phyloP scores from a whole-genome alignment of 2,797 vertebrate species.

The Lophotriccus pileatus region DNA sequence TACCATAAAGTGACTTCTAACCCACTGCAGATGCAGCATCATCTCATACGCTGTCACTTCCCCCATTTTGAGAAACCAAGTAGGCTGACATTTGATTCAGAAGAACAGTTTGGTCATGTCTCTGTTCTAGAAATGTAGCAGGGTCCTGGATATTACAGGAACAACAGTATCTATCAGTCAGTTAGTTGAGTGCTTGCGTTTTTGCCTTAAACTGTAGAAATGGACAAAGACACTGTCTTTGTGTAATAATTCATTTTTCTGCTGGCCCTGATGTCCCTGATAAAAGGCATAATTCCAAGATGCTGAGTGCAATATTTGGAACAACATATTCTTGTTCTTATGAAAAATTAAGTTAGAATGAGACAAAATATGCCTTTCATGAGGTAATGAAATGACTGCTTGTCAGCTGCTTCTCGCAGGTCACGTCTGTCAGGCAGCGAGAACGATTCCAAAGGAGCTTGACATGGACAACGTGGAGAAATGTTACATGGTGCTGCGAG shows the following conservation, averaged over 20 bases:
- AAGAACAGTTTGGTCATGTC: not conserved
- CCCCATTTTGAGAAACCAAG: not conserved
- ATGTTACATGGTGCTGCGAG: rapidly evolving
- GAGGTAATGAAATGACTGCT: not conserved
- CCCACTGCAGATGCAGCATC: not conserved
- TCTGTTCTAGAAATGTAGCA: not conserved
- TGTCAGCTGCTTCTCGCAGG: not conserved
- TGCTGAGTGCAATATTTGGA: not conserved
- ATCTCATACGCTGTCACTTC: not conserved
- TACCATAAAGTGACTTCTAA: not conserved
- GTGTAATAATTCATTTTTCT: not conserved
- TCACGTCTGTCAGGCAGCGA: not conserved
- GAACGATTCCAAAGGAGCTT: not conserved
- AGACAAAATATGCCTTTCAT: not conserved
- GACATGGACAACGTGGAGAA: not conserved
- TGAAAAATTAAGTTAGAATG: not conserved
- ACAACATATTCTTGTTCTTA: not conserved
- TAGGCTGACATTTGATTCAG: not conserved
- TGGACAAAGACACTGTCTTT: not conserved
- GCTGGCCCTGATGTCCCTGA: not conserved
- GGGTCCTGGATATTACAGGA: not conserved
- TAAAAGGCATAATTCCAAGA: slow-evolving; percentile 5
- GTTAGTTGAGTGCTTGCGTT: not conserved
- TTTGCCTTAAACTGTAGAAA: not conserved
- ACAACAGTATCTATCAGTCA: not conserved